phyloP scores from a whole-genome alignment of 2,888 invertebrate species.

The Actias luna region DNA sequence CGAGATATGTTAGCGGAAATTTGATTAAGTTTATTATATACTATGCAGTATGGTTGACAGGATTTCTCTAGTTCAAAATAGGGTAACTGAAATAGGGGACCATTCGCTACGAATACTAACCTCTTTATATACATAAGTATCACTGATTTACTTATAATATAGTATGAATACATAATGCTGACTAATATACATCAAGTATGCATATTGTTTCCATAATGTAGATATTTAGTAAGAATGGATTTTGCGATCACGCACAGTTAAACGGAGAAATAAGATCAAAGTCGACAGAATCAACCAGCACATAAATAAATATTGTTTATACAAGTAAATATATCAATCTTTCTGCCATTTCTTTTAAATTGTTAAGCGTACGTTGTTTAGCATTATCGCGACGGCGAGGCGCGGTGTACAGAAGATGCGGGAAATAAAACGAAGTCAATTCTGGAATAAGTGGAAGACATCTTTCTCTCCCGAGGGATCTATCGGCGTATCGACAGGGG shows the following conservation, averaged over 20 bases:
- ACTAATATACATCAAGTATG: too few relatives aligned
- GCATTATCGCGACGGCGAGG: constrained; percentile 34
- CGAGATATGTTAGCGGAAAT: constrained; percentile 22
- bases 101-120: constrained; percentile 37
- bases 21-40: constrained; percentile 32
- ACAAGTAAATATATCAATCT: constrained; percentile 45
- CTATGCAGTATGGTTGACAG: constrained; percentile 30
- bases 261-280: too few relatives aligned
- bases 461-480: constrained; percentile 59
- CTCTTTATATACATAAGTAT: too few relatives aligned
- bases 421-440: constrained; percentile 59
- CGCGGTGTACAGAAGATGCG: constrained; percentile 32
- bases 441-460: constrained; percentile 62
- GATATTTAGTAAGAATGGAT: too few relatives aligned
- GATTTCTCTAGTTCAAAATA: neutral
- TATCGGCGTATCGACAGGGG: constrained; percentile 59
- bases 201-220: too few relatives aligned
- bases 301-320: constrained; percentile 40
- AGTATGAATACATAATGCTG: too few relatives aligned
- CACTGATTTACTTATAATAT: too few relatives aligned
- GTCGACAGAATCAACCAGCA: too few relatives aligned
- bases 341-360: constrained; percentile 26
- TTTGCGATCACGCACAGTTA: too few relatives aligned
- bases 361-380: constrained; percentile 20
- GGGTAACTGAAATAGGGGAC: constrained; percentile 38